Evolutionary conservation across 2,113 vertebrate genomes (phyloP).

Genomic region (Elephas maximus): DNA sequence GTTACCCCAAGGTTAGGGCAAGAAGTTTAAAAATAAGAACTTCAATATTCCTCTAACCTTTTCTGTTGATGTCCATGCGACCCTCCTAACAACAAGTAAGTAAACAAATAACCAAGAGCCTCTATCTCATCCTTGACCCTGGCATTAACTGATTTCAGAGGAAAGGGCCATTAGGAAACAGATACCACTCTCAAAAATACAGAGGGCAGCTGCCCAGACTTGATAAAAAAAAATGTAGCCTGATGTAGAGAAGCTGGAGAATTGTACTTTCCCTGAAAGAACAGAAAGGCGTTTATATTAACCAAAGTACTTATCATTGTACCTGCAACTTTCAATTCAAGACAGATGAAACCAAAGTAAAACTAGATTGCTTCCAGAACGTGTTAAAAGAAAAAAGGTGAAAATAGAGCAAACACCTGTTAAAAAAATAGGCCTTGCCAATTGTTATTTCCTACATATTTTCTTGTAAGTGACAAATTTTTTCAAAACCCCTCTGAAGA

Average conservation of each 20-base stretch:
- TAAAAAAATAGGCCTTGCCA: slow-evolving; percentile 53
- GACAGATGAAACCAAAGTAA: slow-evolving; percentile 75
- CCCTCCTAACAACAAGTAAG: background rate
- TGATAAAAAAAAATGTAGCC: background rate
- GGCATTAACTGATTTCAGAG: background rate
- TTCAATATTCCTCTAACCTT: background rate
- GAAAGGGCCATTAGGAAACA: background rate
- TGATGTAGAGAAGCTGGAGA: slow-evolving; percentile 33
- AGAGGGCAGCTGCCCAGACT: background rate
- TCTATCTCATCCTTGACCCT: background rate
- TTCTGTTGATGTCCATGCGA: background rate
- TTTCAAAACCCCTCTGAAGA: slow-evolving; percentile 14
- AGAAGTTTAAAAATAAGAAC: background rate
- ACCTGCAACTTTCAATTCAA: slow-evolving; percentile 79
- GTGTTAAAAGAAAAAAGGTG: slow-evolving; percentile 68
- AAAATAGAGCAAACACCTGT: slow-evolving; percentile 73
- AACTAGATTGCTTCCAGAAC: slow-evolving; percentile 72
- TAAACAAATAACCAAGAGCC: background rate
- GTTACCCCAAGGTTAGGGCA: background rate
- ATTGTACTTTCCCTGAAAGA: slow-evolving; percentile 64
- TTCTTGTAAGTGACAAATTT: slow-evolving; percentile 62
- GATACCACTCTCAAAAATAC: background rate
- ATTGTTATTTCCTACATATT: slow-evolving; percentile 73
- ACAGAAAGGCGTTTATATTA: slow-evolving; percentile 71
- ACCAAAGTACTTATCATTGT: slow-evolving; percentile 66